Percentiles rank a stretch among this genome's conserved stretches.
phyloP scores from a whole-genome alignment of 2,888 invertebrate species.

The Tillus elongatus region DNA sequence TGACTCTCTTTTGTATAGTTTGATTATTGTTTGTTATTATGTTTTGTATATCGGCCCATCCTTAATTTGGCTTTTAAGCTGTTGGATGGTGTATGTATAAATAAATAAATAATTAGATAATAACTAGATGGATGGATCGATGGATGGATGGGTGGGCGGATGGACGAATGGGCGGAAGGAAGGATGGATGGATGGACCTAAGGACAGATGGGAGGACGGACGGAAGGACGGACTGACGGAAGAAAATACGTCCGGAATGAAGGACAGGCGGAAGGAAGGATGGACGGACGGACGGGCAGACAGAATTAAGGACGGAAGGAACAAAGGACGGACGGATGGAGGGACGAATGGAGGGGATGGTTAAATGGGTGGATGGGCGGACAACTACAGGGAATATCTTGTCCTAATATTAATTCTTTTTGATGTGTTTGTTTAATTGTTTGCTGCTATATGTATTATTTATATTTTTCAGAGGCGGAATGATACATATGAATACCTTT shows the following conservation, averaged over 20 bases:
- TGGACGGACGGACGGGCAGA: conserved; percentile 9
- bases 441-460: no score
- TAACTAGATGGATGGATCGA: conserved; percentile 10
- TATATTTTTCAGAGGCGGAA: conserved; percentile 57
- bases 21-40: no score
- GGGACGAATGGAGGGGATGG: conserved; percentile 9
- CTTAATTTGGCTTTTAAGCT: no score
- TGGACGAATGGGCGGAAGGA: not conserved
- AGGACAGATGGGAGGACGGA: conserved; percentile 9
- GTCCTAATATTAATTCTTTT: no score
- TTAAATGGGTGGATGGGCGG: conserved; percentile 7
- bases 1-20: no score
- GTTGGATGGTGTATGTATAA: no score
- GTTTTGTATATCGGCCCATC: no score
- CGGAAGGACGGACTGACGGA: conserved; percentile 8
- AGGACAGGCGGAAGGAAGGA: conserved; percentile 8
- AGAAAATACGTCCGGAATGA: conserved; percentile 5
- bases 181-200: conserved; percentile 9
- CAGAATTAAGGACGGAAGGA: conserved; percentile 7
- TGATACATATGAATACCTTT: conserved; percentile 76
- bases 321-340: conserved; percentile 9
- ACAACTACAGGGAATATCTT: no score
- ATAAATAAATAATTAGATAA: no score
- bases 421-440: no score
- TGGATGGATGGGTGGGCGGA: no score